phyloP scores from a whole-genome alignment of 2,797 vertebrate genomes.

The Sparidentex hasta region DNA sequence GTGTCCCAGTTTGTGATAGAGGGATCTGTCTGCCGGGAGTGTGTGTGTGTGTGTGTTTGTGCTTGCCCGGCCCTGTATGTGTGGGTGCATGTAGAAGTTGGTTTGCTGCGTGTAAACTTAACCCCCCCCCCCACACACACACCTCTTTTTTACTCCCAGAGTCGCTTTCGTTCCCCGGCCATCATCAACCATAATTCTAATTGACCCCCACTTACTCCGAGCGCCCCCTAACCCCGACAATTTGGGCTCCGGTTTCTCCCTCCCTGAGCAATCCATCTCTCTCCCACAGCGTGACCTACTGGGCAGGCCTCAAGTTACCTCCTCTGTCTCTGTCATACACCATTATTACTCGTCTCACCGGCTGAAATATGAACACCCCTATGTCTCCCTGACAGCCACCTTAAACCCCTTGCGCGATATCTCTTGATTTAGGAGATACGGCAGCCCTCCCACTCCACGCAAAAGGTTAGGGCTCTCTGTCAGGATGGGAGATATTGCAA shows the following conservation, averaged over 20 bases:
- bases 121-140: conserved; percentile 30
- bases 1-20: conserved; percentile 55
- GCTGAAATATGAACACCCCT: conserved; percentile 79
- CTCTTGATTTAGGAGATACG: conserved; percentile 73
- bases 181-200: conserved; percentile 80
- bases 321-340: conserved; percentile 79
- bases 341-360: conserved; percentile 76
- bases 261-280: conserved; percentile 78
- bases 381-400: conserved; percentile 66
- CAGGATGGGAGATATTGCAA: conserved; percentile 73
- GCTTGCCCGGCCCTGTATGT: conserved; percentile 50
- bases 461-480: conserved; percentile 51
- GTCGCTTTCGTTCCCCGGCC: conserved; percentile 58
- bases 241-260: conserved; percentile 78
- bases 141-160: conserved; percentile 9
- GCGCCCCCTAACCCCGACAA: conserved; percentile 71
- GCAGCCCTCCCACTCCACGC: conserved; percentile 58
- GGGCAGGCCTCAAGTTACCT: conserved; percentile 80
- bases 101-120: conserved; percentile 47
- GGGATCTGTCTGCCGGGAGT: conserved; percentile 48
- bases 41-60: conserved; percentile 47
- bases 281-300: conserved; percentile 78
- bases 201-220: conserved; percentile 76
- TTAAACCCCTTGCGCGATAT: conserved; percentile 42
- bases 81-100: conserved; percentile 37